Evolutionary conservation across 2,113 vertebrate species (phyloP).

Genomic region (Polypterus senegalus): DNA sequence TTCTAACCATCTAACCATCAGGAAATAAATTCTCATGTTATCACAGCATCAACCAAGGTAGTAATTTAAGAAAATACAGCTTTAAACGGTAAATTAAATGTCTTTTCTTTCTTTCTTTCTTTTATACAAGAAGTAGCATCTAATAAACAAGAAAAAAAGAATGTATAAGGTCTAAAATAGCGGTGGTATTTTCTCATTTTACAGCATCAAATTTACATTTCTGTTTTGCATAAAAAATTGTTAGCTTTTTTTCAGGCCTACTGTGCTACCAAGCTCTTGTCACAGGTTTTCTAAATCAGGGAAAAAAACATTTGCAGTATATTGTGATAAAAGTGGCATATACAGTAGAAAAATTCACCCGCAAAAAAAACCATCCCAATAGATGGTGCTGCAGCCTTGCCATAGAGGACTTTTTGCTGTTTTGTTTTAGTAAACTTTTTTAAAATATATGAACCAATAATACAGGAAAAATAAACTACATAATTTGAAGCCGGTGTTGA

Average conservation of each 20-base stretch:
- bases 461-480: too few relatives aligned
- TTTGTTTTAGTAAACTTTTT: too few relatives aligned
- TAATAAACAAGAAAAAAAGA: constrained; percentile 55
- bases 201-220: too few relatives aligned
- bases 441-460: too few relatives aligned
- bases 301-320: too few relatives aligned
- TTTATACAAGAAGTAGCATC: constrained; percentile 48
- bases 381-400: constrained; percentile 64
- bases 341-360: too few relatives aligned
- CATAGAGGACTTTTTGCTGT: not conserved
- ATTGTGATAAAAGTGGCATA: too few relatives aligned
- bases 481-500: too few relatives aligned
- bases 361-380: constrained; percentile 29
- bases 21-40: constrained; percentile 59
- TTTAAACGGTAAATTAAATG: constrained; percentile 63
- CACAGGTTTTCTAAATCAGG: too few relatives aligned
- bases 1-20: constrained; percentile 31
- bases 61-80: constrained; percentile 56
- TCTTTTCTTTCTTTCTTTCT: constrained; percentile 47
- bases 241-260: too few relatives aligned
- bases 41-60: constrained; percentile 48
- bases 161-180: constrained; percentile 36
- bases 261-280: too few relatives aligned
- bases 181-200: not conserved
- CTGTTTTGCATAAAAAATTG: too few relatives aligned